Evolutionary conservation across 1,140 invertebrate species (phyloP).

Genomic region (Trichonephila clavata): DNA sequence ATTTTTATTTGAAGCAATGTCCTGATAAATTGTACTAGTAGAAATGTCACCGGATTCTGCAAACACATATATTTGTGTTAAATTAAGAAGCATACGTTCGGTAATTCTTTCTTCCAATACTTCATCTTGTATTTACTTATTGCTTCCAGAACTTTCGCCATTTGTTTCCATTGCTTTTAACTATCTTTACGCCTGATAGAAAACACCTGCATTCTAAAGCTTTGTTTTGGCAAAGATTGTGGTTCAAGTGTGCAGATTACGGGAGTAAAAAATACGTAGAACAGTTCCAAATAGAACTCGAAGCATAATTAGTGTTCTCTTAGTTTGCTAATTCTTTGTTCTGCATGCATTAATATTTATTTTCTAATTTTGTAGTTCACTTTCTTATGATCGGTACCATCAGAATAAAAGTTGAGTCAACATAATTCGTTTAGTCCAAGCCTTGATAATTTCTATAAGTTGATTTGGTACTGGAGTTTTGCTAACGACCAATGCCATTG

Average conservation of each 20-base stretch:
- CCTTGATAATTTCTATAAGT: background rate
- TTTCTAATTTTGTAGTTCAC: background rate
- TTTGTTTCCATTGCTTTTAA: constrained; percentile 2
- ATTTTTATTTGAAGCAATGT: no score
- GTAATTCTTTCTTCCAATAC: background rate
- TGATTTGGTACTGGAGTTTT: background rate
- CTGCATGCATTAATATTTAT: constrained; percentile 9
- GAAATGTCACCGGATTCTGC: no score
- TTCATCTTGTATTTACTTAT: no score
- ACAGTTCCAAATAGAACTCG: background rate
- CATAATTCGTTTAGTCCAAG: background rate
- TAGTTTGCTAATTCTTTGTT: background rate
- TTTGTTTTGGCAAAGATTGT: background rate
- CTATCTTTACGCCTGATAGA: background rate
- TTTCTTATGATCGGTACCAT: background rate
- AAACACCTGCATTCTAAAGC: background rate
- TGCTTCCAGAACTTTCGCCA: background rate
- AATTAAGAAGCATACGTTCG: no score
- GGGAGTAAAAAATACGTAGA: background rate
- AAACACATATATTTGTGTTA: no score
- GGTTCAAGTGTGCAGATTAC: background rate
- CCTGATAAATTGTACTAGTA: no score
- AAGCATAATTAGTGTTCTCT: background rate
- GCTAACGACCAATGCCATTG: background rate
- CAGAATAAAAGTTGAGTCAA: background rate